A percentile compares a stretch with the other conserved stretches of the same genome.
These are phyloP conservation scores for Lasius fuliginosus DNA, from an alignment of 2,888 invertebrate species.

Conservation along the genomic window DNA sequence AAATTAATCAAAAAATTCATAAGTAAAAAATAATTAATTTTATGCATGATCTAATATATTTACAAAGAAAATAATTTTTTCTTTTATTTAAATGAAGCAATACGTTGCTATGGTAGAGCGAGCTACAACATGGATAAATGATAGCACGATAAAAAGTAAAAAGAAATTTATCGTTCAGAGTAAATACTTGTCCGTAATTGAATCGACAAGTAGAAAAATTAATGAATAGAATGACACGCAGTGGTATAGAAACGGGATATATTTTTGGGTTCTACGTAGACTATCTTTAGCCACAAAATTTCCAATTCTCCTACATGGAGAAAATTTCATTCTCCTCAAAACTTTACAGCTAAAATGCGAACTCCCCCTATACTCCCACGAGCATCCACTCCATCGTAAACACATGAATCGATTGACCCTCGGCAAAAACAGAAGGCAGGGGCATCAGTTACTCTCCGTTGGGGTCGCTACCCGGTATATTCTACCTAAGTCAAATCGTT, in stretches of 20 bases:
- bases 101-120: not conserved
- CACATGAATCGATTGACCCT: slow-evolving; percentile 47
- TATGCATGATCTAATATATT: not conserved
- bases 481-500: slow-evolving; percentile 58
- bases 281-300: not conserved
- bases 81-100: not conserved
- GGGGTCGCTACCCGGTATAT: slow-evolving; percentile 24
- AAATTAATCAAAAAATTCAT: not conserved
- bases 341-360: not conserved
- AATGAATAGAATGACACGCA: not conserved
- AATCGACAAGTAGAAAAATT: not conserved
- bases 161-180: not conserved
- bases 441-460: slow-evolving; percentile 31
- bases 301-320: not conserved
- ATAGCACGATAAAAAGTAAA: not conserved
- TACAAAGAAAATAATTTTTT: not conserved
- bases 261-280: not conserved
- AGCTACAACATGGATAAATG: not conserved
- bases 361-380: slow-evolving; percentile 2
- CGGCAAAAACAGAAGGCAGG: slow-evolving; percentile 36
- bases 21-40: not conserved
- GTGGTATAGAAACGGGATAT: not conserved
- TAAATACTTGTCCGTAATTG: not conserved
- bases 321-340: not conserved
- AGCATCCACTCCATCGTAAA: slow-evolving; percentile 42